Conservation (phyloP, 2,888 invertebrate species). For the Mesochorus sp. region DNA sequence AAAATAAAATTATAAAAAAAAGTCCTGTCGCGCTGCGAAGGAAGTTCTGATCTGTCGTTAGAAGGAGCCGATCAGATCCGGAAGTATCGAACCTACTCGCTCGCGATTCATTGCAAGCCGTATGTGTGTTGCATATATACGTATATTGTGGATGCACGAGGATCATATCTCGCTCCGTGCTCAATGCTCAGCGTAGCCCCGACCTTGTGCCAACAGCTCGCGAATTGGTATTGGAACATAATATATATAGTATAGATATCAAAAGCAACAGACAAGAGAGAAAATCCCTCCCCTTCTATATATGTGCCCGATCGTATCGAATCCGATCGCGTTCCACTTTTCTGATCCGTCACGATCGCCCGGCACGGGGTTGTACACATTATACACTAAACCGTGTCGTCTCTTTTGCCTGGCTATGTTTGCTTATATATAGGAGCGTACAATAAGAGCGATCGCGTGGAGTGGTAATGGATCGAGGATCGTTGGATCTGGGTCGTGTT, state of each 20-base stretch:
- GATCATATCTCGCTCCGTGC: constrained; percentile 51
- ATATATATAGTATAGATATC: no score
- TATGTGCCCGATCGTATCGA: constrained; percentile 28
- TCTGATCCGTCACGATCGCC: constrained; percentile 60
- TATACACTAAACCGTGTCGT: background rate
- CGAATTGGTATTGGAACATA: constrained; percentile 47
- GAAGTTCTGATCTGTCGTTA: constrained; percentile 42
- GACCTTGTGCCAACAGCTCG: constrained; percentile 46
- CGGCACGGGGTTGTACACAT: constrained; percentile 17
- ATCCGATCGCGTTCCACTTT: constrained; percentile 60
- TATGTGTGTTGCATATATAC: constrained; percentile 5
- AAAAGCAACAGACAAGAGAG: constrained; percentile 41
- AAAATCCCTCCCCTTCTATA: constrained; percentile 15
- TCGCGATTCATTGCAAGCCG: constrained; percentile 7
- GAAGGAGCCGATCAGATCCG: constrained; percentile 45
- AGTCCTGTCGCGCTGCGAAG: background rate
- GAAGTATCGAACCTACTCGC: constrained; percentile 33
- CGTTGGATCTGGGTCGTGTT: constrained; percentile 57
- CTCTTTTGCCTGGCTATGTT: constrained; percentile 13
- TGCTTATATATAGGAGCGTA: constrained; percentile 14
- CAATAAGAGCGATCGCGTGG: constrained; percentile 25
- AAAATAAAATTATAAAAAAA: no score
- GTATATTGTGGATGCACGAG: background rate
- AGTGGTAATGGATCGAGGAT: constrained; percentile 47
- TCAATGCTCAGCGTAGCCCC: constrained; percentile 41